Evolutionary conservation across 53 echinoderm and acorn worm genomes (phyloP), one percentile per base, ranked within the genome.

Genomic region (Echinometra lucunter): DNA sequence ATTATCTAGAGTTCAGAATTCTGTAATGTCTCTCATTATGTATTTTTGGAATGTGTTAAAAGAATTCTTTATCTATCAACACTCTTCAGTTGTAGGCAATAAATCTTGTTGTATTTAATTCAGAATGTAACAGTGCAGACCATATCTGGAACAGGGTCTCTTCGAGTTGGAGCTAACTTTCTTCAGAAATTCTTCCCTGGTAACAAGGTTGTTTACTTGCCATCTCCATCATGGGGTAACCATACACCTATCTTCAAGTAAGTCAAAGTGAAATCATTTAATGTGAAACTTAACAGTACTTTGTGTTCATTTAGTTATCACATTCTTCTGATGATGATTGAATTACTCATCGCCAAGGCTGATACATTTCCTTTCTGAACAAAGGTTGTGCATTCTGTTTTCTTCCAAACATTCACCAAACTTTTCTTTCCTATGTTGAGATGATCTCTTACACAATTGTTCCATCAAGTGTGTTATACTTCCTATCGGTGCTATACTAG

Each of bases 221-320:
- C 99, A 10, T 90, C 82, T 17, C 99, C 99, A 57, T 96, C 99
- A 44, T 99, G 99, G 99, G 99, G 99, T 42, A 99, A 99, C 95
- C 99, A 98, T 88, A 97, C 97, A 17, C 99, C 99, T 6, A 97
- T 99, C 57, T 97, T 98, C 93, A 99, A 96, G 99, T 98, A 94
- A 97, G 96, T 97, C 58, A 13, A 12, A 63, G 3, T 63, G 23
- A 63, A 19, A 18, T 53, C 53, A 53, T 53, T 53, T 9, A 53
- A 11, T 53, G 53, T 53, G 13, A 53, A 53, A 53, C 53, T 53
- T 4, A 53, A 4, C 53, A 53, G 8, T 13, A 53, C 53, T 53
- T 53, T 11, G 53, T 53, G 1, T 53, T 53, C 53, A 34, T 11
- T 72, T 32, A 72, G 13, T 32, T 12, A 13, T 72, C n/a, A n/a